Evolutionary conservation across 2,888 invertebrate species (phyloP).

Genomic region (Creontiades dilutus): DNA sequence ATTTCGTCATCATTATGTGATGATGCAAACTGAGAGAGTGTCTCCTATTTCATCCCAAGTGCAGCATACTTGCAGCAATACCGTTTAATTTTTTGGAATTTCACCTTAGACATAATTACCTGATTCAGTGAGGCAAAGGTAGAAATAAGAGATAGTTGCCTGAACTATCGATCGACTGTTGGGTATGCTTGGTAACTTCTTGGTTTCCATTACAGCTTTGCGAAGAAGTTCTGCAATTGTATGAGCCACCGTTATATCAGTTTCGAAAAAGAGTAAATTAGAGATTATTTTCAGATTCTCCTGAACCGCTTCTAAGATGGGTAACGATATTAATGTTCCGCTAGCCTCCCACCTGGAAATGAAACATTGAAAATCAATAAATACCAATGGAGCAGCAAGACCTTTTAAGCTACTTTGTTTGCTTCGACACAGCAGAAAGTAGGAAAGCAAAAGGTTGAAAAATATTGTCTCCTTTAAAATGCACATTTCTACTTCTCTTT

Average conservation of each 20-base stretch:
- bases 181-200: slow-evolving; percentile 74
- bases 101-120: slow-evolving; percentile 69
- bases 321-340: slow-evolving; percentile 73
- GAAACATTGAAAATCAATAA: not conserved
- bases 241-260: slow-evolving; percentile 74
- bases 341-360: slow-evolving; percentile 75
- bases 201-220: slow-evolving; percentile 73
- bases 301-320: slow-evolving; percentile 73
- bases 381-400: too few species aligned
- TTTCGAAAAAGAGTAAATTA: slow-evolving; percentile 72
- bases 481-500: too few species aligned
- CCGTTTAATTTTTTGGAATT: too few species aligned
- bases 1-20: too few species aligned
- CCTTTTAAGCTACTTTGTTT: too few species aligned
- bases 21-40: too few species aligned
- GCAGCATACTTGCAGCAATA: too few species aligned
- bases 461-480: too few species aligned
- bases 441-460: too few species aligned
- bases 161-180: slow-evolving; percentile 75
- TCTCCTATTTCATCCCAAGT: too few species aligned
- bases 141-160: slow-evolving; percentile 76
- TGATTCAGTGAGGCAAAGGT: slow-evolving; percentile 75
- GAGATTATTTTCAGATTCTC: slow-evolving; percentile 73
- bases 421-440: too few species aligned
- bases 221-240: slow-evolving; percentile 75